These are phyloP conservation scores for Ramazzottius varieornatus DNA, from an alignment of 2,888 invertebrate species.

Conservation along the genomic window DNA sequence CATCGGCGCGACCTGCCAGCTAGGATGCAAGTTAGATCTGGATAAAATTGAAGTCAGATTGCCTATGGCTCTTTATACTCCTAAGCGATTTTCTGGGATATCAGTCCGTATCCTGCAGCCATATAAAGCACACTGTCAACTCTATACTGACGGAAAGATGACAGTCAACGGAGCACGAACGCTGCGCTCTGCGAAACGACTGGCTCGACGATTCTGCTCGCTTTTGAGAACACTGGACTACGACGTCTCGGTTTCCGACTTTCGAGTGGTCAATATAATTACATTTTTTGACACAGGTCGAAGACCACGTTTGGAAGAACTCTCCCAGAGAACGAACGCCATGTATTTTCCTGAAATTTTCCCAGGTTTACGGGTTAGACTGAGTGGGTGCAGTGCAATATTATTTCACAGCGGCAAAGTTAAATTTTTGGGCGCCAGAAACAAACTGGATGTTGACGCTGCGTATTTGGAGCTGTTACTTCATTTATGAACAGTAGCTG, in stretches of 20 bases:
- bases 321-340: neutral
- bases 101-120: neutral
- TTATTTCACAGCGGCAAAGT: neutral
- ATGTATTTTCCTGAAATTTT: neutral
- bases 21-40: neutral
- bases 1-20: neutral
- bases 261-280: neutral
- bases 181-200: too few relatives aligned
- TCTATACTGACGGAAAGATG: neutral
- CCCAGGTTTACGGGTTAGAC: neutral
- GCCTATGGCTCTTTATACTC: neutral
- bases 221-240: too few relatives aligned
- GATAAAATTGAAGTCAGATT: neutral
- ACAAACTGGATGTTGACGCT: neutral
- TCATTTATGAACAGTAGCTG: too few relatives aligned
- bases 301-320: neutral
- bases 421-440: neutral
- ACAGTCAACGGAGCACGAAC: neutral
- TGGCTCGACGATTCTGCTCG: too few relatives aligned
- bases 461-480: neutral
- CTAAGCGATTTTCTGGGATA: neutral
- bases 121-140: neutral
- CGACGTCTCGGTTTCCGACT: too few relatives aligned
- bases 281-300: neutral
- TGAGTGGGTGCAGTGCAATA: neutral